These are phyloP conservation scores for Drosophila siamana DNA, from an alignment of 2,888 invertebrate genomes.

Conservation along the genomic window DNA sequence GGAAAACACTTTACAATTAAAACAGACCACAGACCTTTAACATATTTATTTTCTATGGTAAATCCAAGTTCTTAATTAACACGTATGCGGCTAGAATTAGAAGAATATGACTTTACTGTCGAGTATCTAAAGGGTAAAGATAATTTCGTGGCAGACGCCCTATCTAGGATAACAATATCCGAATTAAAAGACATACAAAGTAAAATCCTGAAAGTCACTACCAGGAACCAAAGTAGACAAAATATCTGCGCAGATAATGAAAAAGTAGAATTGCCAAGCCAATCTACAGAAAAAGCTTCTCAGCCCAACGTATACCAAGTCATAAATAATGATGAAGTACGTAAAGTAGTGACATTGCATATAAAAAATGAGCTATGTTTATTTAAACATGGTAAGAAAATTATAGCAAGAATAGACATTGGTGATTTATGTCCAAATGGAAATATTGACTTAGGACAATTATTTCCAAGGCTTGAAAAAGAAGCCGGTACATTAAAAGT, in stretches of 20 bases:
- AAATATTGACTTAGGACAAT: slow-evolving; percentile 11
- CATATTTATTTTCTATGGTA: neutral
- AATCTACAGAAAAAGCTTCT: neutral
- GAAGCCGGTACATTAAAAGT: slow-evolving; percentile 3
- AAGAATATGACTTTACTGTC: neutral
- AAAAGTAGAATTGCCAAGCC: neutral
- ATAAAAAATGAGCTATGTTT: neutral
- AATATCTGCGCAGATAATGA: neutral
- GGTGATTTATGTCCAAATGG: slow-evolving; percentile 15
- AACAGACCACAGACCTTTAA: slow-evolving; percentile 10
- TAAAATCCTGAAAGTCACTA: neutral
- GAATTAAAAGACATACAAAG: neutral
- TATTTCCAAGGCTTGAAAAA: neutral
- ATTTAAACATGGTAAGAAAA: neutral
- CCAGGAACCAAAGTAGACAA: slow-evolving; percentile 1
- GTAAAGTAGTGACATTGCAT: neutral
- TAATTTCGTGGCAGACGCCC: neutral
- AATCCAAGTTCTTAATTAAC: neutral
- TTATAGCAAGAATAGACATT: slow-evolving; percentile 17
- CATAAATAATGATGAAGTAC: slow-evolving; percentile 2
- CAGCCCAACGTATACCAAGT: neutral
- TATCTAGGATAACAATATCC: neutral
- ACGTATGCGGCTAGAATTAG: neutral
- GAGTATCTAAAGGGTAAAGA: slow-evolving; percentile 8
- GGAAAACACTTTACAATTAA: neutral